phyloP scores from a whole-genome alignment of 2,888 invertebrate species.

The Drosophila paramelanica region DNA sequence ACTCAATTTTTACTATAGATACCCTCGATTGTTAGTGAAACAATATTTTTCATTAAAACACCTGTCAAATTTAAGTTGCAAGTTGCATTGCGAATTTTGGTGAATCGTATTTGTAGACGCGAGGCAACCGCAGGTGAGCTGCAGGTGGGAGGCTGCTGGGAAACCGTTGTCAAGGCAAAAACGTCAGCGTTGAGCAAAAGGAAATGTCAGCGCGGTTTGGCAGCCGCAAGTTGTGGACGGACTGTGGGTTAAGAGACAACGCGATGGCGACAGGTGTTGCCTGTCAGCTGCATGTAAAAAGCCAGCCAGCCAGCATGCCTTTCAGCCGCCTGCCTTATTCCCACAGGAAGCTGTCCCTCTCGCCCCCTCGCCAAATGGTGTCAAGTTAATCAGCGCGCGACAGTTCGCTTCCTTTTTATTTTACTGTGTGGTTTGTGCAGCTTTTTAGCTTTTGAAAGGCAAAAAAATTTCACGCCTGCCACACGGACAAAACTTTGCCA shows the following conservation, averaged over 20 bases:
- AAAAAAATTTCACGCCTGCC: slow-evolving; percentile 65
- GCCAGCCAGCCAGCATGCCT: background rate
- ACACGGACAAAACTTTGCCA: slow-evolving; percentile 57
- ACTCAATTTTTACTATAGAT: background rate
- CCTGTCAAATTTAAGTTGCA: slow-evolving; percentile 14
- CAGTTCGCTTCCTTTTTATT: slow-evolving; percentile 38
- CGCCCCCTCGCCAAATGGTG: slow-evolving; percentile 38
- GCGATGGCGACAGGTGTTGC: slow-evolving; percentile 64
- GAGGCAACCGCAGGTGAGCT: slow-evolving; percentile 1
- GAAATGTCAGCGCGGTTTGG: slow-evolving; percentile 69
- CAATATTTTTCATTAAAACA: background rate
- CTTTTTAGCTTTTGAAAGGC: slow-evolving; percentile 48
- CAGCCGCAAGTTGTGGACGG: slow-evolving; percentile 39
- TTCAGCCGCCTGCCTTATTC: slow-evolving; percentile 28
- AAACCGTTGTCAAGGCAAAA: slow-evolving; percentile 45
- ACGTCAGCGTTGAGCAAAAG: slow-evolving; percentile 56
- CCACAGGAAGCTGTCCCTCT: slow-evolving; percentile 7
- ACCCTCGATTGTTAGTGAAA: background rate
- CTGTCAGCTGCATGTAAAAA: slow-evolving; percentile 66
- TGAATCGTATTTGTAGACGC: slow-evolving; percentile 36
- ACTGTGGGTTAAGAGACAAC: slow-evolving; percentile 1
- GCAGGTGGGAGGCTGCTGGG: slow-evolving; percentile 3
- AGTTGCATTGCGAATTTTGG: slow-evolving; percentile 19
- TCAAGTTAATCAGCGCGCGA: slow-evolving; percentile 74
- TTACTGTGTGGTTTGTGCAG: slow-evolving; percentile 31